phyloP scores from a whole-genome alignment of 2,888 invertebrate species.

The Lepidochitona cinerea region DNA sequence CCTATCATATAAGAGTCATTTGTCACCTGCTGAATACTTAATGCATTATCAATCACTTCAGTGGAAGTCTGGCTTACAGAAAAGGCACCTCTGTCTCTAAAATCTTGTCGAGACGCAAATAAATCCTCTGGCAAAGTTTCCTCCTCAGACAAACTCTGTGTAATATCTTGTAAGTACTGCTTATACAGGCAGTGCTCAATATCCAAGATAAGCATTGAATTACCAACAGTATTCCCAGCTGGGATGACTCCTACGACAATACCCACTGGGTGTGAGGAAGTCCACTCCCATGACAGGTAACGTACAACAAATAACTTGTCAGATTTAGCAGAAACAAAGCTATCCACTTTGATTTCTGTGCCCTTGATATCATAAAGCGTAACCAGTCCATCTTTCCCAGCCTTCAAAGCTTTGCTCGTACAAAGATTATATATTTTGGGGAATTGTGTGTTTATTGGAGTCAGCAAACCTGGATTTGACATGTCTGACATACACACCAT shows the following conservation, averaged over 20 bases:
- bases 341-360: constrained; percentile 37
- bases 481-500: constrained; percentile 60
- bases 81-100: constrained; percentile 48
- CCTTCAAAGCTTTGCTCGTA: constrained; percentile 30
- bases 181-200: constrained; percentile 51
- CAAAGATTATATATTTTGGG: constrained; percentile 54
- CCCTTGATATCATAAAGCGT: constrained; percentile 47
- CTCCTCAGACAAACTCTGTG: constrained; percentile 35
- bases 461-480: constrained; percentile 53
- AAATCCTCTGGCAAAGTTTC: constrained; percentile 42
- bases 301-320: constrained; percentile 61
- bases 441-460: constrained; percentile 54
- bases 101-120: constrained; percentile 34
- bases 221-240: constrained; percentile 36
- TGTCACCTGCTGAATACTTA: constrained; percentile 48
- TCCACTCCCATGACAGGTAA: constrained; percentile 59
- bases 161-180: constrained; percentile 33
- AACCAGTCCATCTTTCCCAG: constrained; percentile 46
- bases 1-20: constrained; percentile 51
- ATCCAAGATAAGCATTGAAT: constrained; percentile 50
- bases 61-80: constrained; percentile 38
- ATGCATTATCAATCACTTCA: constrained; percentile 44
- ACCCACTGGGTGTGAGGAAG: constrained; percentile 53
- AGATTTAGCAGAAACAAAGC: constrained; percentile 50
- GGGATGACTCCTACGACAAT: constrained; percentile 59